Percentiles rank a stretch among this genome's conserved stretches.
Evolutionary conservation across 2,888 invertebrate species (phyloP).

Genomic region (Azorinus chamasolen): DNA sequence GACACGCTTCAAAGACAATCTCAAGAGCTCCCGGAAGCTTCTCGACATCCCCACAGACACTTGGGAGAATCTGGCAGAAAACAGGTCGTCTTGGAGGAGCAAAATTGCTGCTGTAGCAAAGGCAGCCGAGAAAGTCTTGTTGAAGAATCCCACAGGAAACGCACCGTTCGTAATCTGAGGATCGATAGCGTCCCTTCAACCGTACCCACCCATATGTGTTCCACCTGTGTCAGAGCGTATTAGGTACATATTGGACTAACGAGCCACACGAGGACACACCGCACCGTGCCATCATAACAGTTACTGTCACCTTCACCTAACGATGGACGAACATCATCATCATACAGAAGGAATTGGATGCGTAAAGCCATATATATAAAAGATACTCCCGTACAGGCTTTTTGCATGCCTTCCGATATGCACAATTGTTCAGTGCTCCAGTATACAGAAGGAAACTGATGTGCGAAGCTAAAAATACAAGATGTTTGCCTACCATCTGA

Average conservation of each 20-base stretch:
- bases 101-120: not conserved
- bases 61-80: not conserved
- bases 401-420: no score
- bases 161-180: not conserved
- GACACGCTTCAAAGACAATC: constrained; percentile 8
- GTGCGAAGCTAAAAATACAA: no score
- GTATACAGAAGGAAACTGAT: no score
- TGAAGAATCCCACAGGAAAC: not conserved
- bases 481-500: no score
- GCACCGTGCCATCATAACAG: not conserved
- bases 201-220: not conserved
- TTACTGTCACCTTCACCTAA: no score
- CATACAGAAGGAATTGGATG: no score
- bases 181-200: not conserved
- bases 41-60: not conserved
- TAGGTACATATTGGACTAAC: no score
- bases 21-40: constrained; percentile 8
- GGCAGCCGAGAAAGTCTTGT: not conserved
- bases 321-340: no score
- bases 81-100: not conserved
- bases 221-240: constrained; percentile 2
- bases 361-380: no score
- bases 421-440: no score
- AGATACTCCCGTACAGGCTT: no score
- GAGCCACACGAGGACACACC: no score